A percentile compares a stretch with the other conserved stretches of the same genome.
Conservation (phyloP, 2,888 invertebrate species). For the Heteromyza rotundicornis region DNA sequence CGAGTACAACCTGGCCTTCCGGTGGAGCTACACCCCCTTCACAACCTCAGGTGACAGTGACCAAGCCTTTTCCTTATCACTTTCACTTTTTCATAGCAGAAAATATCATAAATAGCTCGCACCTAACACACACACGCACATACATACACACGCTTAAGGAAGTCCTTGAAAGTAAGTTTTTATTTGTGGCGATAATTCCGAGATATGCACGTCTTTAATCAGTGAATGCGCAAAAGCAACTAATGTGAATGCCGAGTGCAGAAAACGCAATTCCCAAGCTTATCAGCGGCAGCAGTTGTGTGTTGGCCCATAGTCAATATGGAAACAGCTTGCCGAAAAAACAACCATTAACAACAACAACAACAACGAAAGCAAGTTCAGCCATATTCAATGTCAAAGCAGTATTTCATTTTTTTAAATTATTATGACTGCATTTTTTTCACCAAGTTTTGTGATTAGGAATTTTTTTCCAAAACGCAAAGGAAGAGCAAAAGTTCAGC, state of each 20-base stretch:
- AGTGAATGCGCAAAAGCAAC: conserved; percentile 17
- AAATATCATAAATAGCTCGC: too few relatives aligned
- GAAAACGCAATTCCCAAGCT: conserved; percentile 34
- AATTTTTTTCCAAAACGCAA: too few relatives aligned
- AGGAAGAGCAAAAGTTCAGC: too few relatives aligned
- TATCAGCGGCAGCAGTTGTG: background rate
- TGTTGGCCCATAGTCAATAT: conserved; percentile 19
- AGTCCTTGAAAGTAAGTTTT: conserved; percentile 3
- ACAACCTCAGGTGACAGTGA: too few relatives aligned
- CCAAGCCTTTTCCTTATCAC: background rate
- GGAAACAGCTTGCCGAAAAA: conserved; percentile 20
- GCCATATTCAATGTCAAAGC: conserved; percentile 24
- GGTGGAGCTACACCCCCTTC: too few relatives aligned
- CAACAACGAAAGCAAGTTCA: conserved; percentile 27
- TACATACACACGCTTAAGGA: background rate
- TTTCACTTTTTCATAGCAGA: conserved; percentile 3
- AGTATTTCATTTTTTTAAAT: conserved; percentile 6
- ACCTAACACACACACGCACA: too few relatives aligned
- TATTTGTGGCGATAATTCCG: background rate
- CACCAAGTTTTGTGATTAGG: too few relatives aligned
- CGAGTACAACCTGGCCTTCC: too few relatives aligned
- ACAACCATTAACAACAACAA: conserved; percentile 18
- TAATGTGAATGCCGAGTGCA: conserved; percentile 36
- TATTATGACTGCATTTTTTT: background rate
- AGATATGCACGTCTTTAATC: conserved; percentile 11